Percentiles rank a stretch among this genome's conserved stretches.
Evolutionary conservation across 2,888 invertebrate genomes (phyloP).

Genomic region (Copidosoma aretas): DNA sequence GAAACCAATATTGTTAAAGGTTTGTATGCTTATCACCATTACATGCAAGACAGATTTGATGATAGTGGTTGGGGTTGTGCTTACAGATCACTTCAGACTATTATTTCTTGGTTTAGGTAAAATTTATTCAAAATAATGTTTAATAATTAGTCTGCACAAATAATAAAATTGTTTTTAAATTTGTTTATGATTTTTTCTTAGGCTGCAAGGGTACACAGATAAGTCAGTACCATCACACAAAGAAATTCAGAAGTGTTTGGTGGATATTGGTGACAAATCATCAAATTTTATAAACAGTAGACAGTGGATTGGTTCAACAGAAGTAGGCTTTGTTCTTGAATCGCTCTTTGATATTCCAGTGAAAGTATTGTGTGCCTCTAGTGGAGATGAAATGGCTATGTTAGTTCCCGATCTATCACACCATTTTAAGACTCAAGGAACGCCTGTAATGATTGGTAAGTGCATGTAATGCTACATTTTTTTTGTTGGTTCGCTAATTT

Average conservation of each 20-base stretch:
- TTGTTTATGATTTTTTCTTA: slow-evolving; percentile 45
- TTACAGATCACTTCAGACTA: slow-evolving; percentile 94
- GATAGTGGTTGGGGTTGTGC: slow-evolving; percentile 99
- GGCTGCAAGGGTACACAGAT: slow-evolving; percentile 83
- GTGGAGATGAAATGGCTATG: slow-evolving; percentile 81
- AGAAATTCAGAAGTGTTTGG: slow-evolving; percentile 92
- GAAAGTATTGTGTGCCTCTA: slow-evolving; percentile 84
- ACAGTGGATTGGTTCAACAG: slow-evolving; percentile 98
- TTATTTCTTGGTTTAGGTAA: slow-evolving; percentile 91
- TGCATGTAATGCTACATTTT: slow-evolving; percentile 26
- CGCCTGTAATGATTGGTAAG: slow-evolving; percentile 97
- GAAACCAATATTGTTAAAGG: slow-evolving; percentile 73
- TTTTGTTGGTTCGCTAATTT: slow-evolving; percentile 71
- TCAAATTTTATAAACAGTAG: slow-evolving; percentile 84
- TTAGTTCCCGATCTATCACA: slow-evolving; percentile 82
- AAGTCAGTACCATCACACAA: slow-evolving; percentile 79
- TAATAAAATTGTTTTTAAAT: slow-evolving; percentile 2
- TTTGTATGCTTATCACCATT: slow-evolving; percentile 93
- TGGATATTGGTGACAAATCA: slow-evolving; percentile 93
- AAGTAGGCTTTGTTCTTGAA: slow-evolving; percentile 92
- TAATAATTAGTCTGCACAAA: no score
- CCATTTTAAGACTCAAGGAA: slow-evolving; percentile 93
- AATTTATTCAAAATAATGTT: slow-evolving; percentile 35
- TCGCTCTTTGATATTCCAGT: slow-evolving; percentile 77
- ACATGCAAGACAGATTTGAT: slow-evolving; percentile 92